Base-by-base conservation (phyloP, 2,113 vertebrate genomes). In the Campylomormyrus tamandua region DNA sequence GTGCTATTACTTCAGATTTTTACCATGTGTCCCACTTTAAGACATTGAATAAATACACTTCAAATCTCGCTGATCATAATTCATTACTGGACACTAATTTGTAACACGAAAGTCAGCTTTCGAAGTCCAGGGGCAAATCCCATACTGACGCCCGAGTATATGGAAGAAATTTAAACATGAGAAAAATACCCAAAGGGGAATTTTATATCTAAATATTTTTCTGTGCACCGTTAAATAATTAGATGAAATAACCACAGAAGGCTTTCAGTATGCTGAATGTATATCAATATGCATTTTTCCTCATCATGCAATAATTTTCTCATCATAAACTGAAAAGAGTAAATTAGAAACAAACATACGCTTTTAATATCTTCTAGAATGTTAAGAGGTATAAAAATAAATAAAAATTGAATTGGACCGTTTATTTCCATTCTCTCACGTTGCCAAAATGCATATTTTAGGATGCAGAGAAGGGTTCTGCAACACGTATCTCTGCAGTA, bases 241-340 rank as follows among this genome's bases (percentile, higher is more conserved):
- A 87, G n/a, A 80, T 50, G 89, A 87, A 87, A 88, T 87, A 90
- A 45, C 84, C 91, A 58, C n/a, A 49, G 88, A 84, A 85, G 31
- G 85, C 90, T 53, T 93, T 91, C 92, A 92, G 92, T 92, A 93
- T 92, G 92, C 94, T 92, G 90, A 93, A 95, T 84, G 10, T 46
- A 84, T 84, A 48, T 45, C 10, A 24, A 48, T 48, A 48, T 84
- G 45, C 31, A 80, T 42, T 94, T 92, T 93, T 92, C n/a, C 27
- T 31, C 3, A 31, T 70, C n/a, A 31, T 70, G 62, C 27, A 70
- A 70, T 70, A 70, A 95, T 92, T 92, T 91, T 91, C 91, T 90
- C 93, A 92, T 90, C 93, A 93, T 93, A 94, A 92, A 90, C 90
- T 93, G 95, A 94, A 95, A 95, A 92, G 95, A 95, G 45, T 27